A percentile compares a stretch with the other conserved stretches of the same genome.
Conservation (phyloP, 2,888 invertebrate species). For the Spicauda simplicius region DNA sequence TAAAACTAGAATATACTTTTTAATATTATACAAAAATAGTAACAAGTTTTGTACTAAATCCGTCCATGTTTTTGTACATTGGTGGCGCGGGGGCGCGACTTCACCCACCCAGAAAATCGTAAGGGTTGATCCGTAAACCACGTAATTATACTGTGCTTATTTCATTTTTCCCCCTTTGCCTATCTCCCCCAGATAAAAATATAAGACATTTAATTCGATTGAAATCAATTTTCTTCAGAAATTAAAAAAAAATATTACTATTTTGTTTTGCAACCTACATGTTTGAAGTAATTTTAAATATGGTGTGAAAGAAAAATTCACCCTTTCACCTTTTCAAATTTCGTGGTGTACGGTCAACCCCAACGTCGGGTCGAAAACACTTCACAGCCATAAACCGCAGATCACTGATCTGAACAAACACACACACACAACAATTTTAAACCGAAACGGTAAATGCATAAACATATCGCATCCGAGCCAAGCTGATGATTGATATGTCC, state of each 20-base stretch:
- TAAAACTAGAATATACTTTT: constrained; percentile 73
- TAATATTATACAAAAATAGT: constrained; percentile 83
- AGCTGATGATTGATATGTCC: constrained; percentile 43
- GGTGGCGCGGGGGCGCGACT: constrained; percentile 66
- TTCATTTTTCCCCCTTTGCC: no score
- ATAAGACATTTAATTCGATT: no score
- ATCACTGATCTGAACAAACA: constrained; percentile 43
- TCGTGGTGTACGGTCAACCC: neutral
- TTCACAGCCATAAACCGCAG: constrained; percentile 59
- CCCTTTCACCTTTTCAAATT: no score
- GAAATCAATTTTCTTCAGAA: no score
- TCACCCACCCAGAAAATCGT: constrained; percentile 25
- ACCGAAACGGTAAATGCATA: constrained; percentile 58
- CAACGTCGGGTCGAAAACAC: neutral
- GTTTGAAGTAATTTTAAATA: no score
- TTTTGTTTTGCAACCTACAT: no score
- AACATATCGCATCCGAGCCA: constrained; percentile 26
- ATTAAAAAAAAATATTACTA: no score
- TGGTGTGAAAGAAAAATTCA: no score
- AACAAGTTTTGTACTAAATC: constrained; percentile 83
- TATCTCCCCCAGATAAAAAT: no score
- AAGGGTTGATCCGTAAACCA: neutral
- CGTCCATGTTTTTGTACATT: constrained; percentile 76
- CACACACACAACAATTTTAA: constrained; percentile 37
- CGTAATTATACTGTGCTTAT: neutral